Evolutionary conservation across 2,113 vertebrate genomes (phyloP).

Genomic region (Trichomycterus rosablanca): DNA sequence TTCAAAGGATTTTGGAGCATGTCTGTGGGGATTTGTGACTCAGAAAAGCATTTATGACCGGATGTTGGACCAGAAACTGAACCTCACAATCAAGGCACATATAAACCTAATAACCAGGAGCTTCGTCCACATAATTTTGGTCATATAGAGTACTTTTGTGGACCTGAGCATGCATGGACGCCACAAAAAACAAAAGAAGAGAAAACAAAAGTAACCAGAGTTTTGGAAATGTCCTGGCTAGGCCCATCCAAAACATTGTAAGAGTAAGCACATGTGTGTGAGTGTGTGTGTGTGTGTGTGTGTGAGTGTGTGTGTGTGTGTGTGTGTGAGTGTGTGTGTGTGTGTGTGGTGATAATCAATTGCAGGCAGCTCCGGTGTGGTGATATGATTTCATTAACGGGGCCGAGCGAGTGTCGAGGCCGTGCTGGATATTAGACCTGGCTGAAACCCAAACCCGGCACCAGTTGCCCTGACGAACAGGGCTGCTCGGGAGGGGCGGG

Average conservation of each 20-base stretch:
- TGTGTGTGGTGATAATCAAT: constrained; percentile 59
- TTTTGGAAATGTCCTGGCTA: not conserved
- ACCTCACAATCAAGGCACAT: too few relatives aligned
- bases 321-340: constrained; percentile 15
- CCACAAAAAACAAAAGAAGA: not conserved
- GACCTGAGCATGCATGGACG: too few relatives aligned
- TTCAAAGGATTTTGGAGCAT: too few relatives aligned
- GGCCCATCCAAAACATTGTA: constrained; percentile 11
- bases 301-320: constrained; percentile 18
- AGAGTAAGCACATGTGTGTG: constrained; percentile 11
- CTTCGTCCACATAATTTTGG: too few relatives aligned
- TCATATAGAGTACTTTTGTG: too few relatives aligned
- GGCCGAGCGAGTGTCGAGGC: constrained; percentile 45
- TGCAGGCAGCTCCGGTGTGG: constrained; percentile 53
- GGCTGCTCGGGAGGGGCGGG: constrained; percentile 47
- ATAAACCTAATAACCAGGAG: too few relatives aligned
- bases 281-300: constrained; percentile 20
- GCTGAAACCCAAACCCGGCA: constrained; percentile 62
- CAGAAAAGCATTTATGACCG: too few relatives aligned
- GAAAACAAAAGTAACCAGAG: not conserved
- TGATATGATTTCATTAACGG: constrained; percentile 63
- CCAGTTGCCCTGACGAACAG: constrained; percentile 54
- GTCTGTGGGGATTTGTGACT: too few relatives aligned
- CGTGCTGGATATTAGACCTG: constrained; percentile 59
- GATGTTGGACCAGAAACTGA: too few relatives aligned